Conservation (phyloP, 2,888 invertebrate species). For the Drosophila maculinotata region DNA sequence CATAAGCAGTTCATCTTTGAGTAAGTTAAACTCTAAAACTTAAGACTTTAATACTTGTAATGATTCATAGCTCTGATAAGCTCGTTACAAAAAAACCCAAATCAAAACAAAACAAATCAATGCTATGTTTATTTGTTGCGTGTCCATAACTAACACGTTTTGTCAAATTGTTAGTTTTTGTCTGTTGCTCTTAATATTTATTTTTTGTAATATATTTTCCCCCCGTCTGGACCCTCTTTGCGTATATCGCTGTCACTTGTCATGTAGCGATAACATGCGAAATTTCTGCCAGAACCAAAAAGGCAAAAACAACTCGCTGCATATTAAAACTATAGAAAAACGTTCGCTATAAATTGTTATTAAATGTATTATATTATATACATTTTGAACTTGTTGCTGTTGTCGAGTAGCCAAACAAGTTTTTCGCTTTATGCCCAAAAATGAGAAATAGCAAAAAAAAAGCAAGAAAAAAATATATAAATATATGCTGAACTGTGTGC, state of each 20-base stretch:
- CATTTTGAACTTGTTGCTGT: slow-evolving; percentile 38
- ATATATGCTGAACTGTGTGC: slow-evolving; percentile 15
- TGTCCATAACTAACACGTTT: slow-evolving; percentile 58
- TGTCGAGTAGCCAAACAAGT: slow-evolving; percentile 64
- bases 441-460: neutral
- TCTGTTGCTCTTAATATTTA: slow-evolving; percentile 23
- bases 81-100: slow-evolving; percentile 10
- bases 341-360: slow-evolving; percentile 63
- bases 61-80: slow-evolving; percentile 47
- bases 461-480: neutral
- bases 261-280: slow-evolving; percentile 75
- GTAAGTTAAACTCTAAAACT: slow-evolving; percentile 15
- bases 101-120: slow-evolving; percentile 24
- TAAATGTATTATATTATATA: slow-evolving; percentile 48
- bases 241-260: slow-evolving; percentile 65
- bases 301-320: slow-evolving; percentile 54
- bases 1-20: neutral
- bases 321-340: slow-evolving; percentile 55
- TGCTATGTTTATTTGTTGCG: slow-evolving; percentile 22
- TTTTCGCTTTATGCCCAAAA: slow-evolving; percentile 67
- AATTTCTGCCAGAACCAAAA: slow-evolving; percentile 58
- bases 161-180: slow-evolving; percentile 50
- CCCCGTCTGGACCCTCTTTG: slow-evolving; percentile 1
- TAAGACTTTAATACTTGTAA: neutral
- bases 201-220: slow-evolving; percentile 11